phyloP scores from a whole-genome alignment of 1,140 invertebrate genomes.

The Diachasmimorpha longicaudata region DNA sequence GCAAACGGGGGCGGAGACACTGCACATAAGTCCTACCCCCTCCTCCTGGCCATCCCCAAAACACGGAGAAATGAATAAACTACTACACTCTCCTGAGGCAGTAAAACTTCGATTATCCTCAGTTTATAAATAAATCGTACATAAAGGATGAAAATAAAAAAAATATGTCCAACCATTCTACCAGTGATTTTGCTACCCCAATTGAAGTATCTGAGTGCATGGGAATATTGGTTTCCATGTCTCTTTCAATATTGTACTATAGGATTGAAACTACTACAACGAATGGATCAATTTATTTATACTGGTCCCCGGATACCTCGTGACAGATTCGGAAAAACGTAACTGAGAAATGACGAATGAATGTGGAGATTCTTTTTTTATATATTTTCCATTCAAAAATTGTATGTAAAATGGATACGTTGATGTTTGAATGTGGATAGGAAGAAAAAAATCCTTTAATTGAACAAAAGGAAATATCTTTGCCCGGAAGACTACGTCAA shows the following conservation, averaged over 20 bases:
- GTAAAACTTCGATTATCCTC: conserved; percentile 3
- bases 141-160: background rate
- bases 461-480: too few species aligned
- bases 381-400: background rate
- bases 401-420: background rate
- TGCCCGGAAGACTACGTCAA: too few species aligned
- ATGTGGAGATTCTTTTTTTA: background rate
- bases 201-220: background rate
- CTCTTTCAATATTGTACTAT: conserved; percentile 7
- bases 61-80: background rate
- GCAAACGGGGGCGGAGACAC: background rate
- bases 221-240: background rate
- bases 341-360: background rate
- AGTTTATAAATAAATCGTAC: conserved; percentile 3
- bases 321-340: background rate
- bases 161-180: background rate
- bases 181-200: background rate
- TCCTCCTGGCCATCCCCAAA: background rate
- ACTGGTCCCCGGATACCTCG: background rate
- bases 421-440: background rate
- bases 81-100: background rate
- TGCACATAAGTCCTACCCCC: background rate
- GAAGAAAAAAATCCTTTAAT: too few species aligned
- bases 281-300: conserved; percentile 9
- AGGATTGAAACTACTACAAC: background rate